Evolutionary conservation across 1,140 invertebrate genomes (phyloP), one percentile per base, ranked within the genome.

Genomic region (Ooceraea biroi): DNA sequence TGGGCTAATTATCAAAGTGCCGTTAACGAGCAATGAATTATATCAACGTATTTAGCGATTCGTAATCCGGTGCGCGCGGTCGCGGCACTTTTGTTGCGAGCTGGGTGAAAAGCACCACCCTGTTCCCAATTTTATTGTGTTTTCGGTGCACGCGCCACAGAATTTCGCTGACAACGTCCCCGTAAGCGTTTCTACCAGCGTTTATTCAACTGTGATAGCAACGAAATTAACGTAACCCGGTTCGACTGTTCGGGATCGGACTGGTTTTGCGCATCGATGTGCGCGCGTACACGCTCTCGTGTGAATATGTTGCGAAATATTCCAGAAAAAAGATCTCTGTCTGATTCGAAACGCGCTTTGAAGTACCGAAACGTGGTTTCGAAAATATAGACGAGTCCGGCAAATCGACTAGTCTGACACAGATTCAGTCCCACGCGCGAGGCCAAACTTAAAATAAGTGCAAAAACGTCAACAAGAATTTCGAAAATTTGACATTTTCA

Each of bases 141-240:
- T 72, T 80, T 57, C 46, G 46, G 19, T 25, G 61, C 58, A 66
- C 44, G 60, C 50, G 71, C 66, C 19, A 44, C 61, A 22, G 65
- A 74, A 78, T 78, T 86, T 71, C 57, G 80, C 46, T 61, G 85
- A 88, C 80, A 86, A 77, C 72, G 41, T 41, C 36, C 65, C 27
- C 50, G 58, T 84, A 78, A 84, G 61, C 73, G 61, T 78, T 84
- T 63, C 61, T 74, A 48, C 25, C 41, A 7, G 65, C 73, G 85
- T 87, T 87, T 87, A 80, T 87, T 87, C 82, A 41, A 69, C 80
- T 78, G 82, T 48, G 86, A 77, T 82, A 36, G 73, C 73, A 63
- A 87, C 73, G 58, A 80, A 82, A 85, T 88, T 88, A 88, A 88
- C 85, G 72, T 66, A 87, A 88, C 76, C 50, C 85, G 69, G 86